A percentile compares a stretch with the other conserved stretches of the same genome.
Conservation (phyloP, 2,797 vertebrate genomes). For the Rhyacichthys aspro region DNA sequence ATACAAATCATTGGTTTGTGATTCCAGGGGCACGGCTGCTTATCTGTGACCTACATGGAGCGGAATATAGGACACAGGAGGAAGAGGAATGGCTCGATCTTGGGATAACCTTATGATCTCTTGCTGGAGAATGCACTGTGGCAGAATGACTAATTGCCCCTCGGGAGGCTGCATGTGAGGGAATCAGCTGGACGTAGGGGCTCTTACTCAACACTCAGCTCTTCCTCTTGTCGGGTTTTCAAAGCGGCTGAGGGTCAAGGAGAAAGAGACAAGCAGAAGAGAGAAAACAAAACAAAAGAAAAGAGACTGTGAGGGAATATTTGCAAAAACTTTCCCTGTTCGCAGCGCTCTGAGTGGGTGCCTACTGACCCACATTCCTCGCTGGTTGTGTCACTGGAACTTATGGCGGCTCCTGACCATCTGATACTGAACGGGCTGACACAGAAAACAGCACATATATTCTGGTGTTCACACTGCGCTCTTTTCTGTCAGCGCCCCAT, state of each 20-base stretch:
- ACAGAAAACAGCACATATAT: conserved; percentile 12
- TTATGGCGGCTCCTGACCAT: conserved; percentile 49
- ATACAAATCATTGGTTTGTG: conserved; percentile 46
- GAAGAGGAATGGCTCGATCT: conserved; percentile 37
- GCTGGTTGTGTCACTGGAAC: conserved; percentile 70
- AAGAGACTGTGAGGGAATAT: conserved; percentile 1
- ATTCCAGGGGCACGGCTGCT: conserved; percentile 41
- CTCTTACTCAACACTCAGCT: conserved; percentile 58
- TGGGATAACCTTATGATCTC: conserved; percentile 33
- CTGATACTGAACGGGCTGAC: conserved; percentile 52
- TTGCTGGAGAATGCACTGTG: conserved; percentile 30
- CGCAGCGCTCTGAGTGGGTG: conserved; percentile 48
- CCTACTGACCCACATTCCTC: conserved; percentile 78
- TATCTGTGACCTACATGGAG: conserved; percentile 58
- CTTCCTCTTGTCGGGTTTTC: conserved; percentile 65
- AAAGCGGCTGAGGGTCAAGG: conserved; percentile 54
- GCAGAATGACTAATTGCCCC: conserved; percentile 20
- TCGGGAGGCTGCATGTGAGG: not conserved
- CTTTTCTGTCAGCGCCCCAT: not conserved
- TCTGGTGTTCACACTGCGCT: conserved; percentile 4
- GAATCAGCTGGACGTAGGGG: conserved; percentile 43
- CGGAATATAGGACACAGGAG: conserved; percentile 28
- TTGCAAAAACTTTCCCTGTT: conserved; percentile 44
- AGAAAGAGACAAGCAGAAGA: conserved; percentile 6
- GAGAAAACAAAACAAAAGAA: conserved; percentile 52